phyloP scores from a whole-genome alignment of 2,888 invertebrate species.

The Frankliniella fusca region DNA sequence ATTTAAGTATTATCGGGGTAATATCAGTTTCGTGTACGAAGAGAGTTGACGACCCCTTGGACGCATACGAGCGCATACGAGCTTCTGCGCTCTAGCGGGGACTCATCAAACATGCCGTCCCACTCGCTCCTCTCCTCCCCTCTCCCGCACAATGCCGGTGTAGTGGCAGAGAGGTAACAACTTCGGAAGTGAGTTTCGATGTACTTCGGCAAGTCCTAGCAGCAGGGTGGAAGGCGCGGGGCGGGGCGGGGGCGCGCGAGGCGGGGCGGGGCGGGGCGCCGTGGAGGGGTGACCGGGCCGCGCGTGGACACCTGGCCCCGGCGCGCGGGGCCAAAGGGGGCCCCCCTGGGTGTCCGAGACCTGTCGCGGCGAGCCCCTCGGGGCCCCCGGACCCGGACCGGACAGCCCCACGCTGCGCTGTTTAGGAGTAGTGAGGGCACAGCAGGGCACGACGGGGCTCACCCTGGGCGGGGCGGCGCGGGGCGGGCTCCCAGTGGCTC shows the following conservation, averaged over 20 bases:
- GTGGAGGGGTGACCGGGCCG: background rate
- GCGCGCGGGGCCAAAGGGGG: background rate
- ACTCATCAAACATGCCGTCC: background rate
- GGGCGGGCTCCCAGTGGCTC: no score
- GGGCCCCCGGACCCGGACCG: background rate
- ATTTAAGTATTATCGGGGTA: no score
- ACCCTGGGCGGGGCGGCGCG: no score
- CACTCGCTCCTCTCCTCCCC: background rate
- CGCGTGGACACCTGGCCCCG: background rate
- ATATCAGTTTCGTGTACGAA: background rate
- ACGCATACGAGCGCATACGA: no score
- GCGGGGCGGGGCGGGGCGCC: background rate
- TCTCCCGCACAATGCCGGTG: background rate
- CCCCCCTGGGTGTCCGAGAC: no score
- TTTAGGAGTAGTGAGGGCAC: no score
- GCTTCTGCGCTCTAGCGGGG: background rate
- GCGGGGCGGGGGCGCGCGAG: background rate
- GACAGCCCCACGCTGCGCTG: no score
- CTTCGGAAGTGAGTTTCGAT: constrained; percentile 23
- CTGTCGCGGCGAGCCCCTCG: background rate
- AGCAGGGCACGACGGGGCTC: no score
- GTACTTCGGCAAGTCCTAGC: constrained; percentile 5
- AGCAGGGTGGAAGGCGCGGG: background rate
- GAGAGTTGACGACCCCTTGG: no score
- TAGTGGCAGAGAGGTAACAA: background rate